Evolutionary conservation across 2,888 invertebrate genomes (phyloP).

Genomic region (Phortica okadai): DNA sequence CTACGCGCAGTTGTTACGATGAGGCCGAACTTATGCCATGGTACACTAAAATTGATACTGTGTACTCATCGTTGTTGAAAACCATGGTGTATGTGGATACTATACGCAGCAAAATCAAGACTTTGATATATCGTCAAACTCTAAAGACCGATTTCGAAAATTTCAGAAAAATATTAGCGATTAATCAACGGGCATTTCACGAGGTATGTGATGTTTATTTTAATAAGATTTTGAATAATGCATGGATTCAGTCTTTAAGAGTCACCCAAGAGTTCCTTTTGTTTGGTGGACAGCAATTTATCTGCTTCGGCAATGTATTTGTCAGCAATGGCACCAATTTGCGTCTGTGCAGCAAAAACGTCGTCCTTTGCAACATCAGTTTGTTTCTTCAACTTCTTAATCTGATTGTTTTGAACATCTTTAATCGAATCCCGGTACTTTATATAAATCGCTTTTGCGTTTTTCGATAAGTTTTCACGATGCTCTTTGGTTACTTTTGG

Average conservation of each 20-base stretch:
- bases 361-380: slow-evolving; percentile 85
- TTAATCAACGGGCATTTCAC: slow-evolving; percentile 58
- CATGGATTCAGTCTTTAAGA: slow-evolving; percentile 49
- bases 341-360: slow-evolving; percentile 81
- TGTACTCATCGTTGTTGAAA: slow-evolving; percentile 64
- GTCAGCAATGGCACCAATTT: slow-evolving; percentile 84
- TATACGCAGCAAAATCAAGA: slow-evolving; percentile 71
- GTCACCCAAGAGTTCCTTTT: slow-evolving; percentile 84
- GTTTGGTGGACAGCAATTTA: slow-evolving; percentile 82
- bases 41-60: slow-evolving; percentile 71
- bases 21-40: slow-evolving; percentile 69
- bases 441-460: slow-evolving; percentile 88
- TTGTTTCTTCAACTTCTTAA: slow-evolving; percentile 85
- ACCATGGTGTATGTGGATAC: slow-evolving; percentile 68
- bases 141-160: slow-evolving; percentile 69
- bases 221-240: background rate
- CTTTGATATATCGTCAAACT: slow-evolving; percentile 65
- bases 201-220: slow-evolving; percentile 56
- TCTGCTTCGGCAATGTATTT: slow-evolving; percentile 82
- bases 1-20: slow-evolving; percentile 54
- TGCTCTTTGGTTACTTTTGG: slow-evolving; percentile 97
- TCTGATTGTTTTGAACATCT: slow-evolving; percentile 84
- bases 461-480: slow-evolving; percentile 90
- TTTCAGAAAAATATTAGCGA: slow-evolving; percentile 59
- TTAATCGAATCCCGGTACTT: slow-evolving; percentile 87